Evolutionary conservation across 1,140 invertebrate genomes (phyloP).

Genomic region (Bombyx mandarina): DNA sequence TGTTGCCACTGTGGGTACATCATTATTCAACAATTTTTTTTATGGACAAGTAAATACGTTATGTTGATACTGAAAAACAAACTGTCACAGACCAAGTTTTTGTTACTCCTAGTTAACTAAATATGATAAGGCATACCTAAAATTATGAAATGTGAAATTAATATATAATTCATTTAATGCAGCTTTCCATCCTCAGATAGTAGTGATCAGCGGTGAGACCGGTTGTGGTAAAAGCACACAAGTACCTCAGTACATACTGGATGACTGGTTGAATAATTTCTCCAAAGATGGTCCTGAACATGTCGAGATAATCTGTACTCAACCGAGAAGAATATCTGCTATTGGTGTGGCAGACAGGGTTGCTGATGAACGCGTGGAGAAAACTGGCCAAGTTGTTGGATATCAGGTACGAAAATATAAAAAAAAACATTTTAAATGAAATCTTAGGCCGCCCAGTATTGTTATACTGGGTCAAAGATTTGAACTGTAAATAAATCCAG

Average conservation of each 20-base stretch:
- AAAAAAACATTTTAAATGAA: too few species aligned
- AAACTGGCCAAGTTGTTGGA: conserved; percentile 77
- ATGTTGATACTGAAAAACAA: too few species aligned
- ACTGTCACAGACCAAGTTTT: too few species aligned
- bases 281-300: conserved; percentile 61
- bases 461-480: too few species aligned
- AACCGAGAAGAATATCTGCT: conserved; percentile 92
- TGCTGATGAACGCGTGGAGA: conserved; percentile 86
- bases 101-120: background rate
- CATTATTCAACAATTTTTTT: too few species aligned
- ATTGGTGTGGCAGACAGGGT: conserved; percentile 93
- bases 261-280: conserved; percentile 77
- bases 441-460: too few species aligned
- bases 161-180: conserved; percentile 5
- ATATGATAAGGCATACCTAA: background rate
- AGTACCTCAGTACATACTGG: conserved; percentile 92
- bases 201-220: conserved; percentile 88
- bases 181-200: conserved; percentile 56
- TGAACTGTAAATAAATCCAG: too few species aligned
- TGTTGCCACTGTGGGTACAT: too few species aligned
- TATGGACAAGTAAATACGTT: too few species aligned
- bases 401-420: conserved; percentile 40
- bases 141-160: background rate
- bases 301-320: conserved; percentile 91
- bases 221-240: conserved; percentile 93